Evolutionary conservation across 2,797 vertebrate genomes (phyloP).

Genomic region (Buceros bicornis): DNA sequence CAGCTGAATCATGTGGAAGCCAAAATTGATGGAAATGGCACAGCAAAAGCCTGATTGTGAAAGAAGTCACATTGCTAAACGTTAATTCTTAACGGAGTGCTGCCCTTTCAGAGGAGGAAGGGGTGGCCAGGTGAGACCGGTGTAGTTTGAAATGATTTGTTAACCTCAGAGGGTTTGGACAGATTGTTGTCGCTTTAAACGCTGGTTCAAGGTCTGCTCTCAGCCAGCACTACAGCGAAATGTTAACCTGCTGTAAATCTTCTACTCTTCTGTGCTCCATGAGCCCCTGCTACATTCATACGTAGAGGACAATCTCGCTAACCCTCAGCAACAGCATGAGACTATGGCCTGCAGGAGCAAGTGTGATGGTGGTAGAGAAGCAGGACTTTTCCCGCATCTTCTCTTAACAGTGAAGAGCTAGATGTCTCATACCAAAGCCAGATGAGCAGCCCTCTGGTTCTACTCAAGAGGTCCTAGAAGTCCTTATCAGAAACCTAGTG

Average conservation of each 20-base stretch:
- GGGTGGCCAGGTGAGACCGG: background rate
- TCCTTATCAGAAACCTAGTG: background rate
- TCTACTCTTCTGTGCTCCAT: background rate
- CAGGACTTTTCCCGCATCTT: background rate
- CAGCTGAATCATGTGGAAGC: slow-evolving; percentile 59
- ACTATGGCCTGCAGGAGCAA: background rate
- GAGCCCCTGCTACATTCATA: background rate
- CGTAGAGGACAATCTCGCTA: background rate
- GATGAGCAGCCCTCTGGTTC: background rate
- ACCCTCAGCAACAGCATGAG: background rate
- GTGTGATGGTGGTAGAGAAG: background rate
- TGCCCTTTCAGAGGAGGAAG: background rate
- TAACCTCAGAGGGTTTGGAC: background rate
- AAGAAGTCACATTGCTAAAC: background rate
- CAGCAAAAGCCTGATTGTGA: slow-evolving; percentile 25
- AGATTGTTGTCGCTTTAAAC: background rate
- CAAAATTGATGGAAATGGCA: slow-evolving; percentile 55
- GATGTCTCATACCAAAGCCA: background rate
- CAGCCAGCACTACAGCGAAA: background rate
- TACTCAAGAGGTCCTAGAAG: background rate
- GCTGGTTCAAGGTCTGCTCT: background rate
- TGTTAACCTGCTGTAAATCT: background rate
- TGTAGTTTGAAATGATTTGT: background rate
- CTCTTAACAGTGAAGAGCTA: background rate
- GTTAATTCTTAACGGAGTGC: background rate